phyloP scores from a whole-genome alignment of 2,113 vertebrate species.

The Megaceryle torquata region DNA sequence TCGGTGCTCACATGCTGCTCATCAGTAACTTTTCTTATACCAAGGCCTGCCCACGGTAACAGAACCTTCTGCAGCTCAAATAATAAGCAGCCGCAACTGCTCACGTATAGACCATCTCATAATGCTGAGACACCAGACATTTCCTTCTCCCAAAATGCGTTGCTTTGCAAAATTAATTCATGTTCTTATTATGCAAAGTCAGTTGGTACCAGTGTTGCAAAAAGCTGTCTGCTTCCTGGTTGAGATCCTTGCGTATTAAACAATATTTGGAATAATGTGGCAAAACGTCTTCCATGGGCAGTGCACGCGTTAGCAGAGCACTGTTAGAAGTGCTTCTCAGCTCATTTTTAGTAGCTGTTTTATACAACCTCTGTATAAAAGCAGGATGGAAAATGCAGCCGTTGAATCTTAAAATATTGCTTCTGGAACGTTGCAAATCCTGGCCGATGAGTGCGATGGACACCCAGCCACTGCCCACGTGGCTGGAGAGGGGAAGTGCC shows the following conservation, averaged over 20 bases:
- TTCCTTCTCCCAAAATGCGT: not conserved
- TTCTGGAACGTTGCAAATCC: not conserved
- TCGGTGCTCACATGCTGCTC: not conserved
- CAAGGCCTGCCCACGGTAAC: not conserved
- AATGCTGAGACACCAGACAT: rapidly evolving
- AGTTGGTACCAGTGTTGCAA: not conserved
- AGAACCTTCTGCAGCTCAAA: not conserved
- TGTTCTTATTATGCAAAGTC: slow-evolving; percentile 3
- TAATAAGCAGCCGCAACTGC: rapidly evolving
- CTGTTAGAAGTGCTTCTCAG: not conserved
- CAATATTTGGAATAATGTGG: not conserved
- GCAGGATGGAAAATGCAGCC: not conserved
- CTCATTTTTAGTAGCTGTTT: not conserved
- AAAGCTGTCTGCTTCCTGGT: not conserved
- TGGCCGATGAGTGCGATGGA: not conserved
- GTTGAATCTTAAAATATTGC: not conserved
- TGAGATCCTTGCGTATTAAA: slow-evolving; percentile 16
- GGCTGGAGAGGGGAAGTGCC: not conserved
- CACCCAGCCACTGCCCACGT: rapidly evolving
- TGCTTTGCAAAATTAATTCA: not conserved
- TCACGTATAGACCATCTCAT: not conserved
- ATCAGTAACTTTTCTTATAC: not conserved
- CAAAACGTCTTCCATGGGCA: not conserved
- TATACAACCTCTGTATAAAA: not conserved
- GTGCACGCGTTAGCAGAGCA: not conserved